phyloP scores from a whole-genome alignment of 2,888 invertebrate genomes.

The Drosophila ezoana region DNA sequence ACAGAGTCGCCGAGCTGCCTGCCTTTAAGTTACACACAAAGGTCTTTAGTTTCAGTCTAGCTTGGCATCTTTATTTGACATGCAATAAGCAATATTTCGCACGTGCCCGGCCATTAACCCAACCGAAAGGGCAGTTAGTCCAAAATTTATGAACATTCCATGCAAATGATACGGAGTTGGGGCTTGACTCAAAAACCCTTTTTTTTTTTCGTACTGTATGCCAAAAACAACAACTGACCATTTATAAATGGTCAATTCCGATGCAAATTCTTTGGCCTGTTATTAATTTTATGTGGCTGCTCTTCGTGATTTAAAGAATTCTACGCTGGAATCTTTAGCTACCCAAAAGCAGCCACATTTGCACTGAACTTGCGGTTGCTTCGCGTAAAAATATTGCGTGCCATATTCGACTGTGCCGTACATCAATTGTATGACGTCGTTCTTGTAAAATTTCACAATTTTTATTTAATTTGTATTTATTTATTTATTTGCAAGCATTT shows the following conservation, averaged over 20 bases:
- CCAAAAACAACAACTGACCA: constrained; percentile 35
- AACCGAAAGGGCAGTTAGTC: constrained; percentile 32
- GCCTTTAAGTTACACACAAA: constrained; percentile 24
- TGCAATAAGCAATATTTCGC: constrained; percentile 42
- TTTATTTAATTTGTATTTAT: constrained; percentile 67
- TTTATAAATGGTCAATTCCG: constrained; percentile 55
- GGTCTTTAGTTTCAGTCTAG: constrained; percentile 6
- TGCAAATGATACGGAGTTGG: constrained; percentile 50
- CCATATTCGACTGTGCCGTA: not conserved
- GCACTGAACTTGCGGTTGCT: not conserved
- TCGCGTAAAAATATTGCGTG: not conserved
- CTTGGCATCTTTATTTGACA: constrained; percentile 54
- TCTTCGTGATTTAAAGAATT: constrained; percentile 15
- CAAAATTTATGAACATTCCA: constrained; percentile 60
- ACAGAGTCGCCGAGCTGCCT: not conserved
- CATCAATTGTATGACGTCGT: constrained; percentile 54
- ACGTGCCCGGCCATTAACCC: constrained; percentile 46
- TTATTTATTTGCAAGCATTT: constrained; percentile 60
- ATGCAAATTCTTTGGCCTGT: constrained; percentile 31
- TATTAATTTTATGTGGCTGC: constrained; percentile 37
- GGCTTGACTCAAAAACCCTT: constrained; percentile 1
- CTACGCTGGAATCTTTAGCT: not conserved
- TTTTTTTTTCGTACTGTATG: constrained; percentile 1
- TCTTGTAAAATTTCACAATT: constrained; percentile 50
- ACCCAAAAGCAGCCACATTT: not conserved